Conservation (phyloP, 2,888 invertebrate species). For the Seira musarum region DNA sequence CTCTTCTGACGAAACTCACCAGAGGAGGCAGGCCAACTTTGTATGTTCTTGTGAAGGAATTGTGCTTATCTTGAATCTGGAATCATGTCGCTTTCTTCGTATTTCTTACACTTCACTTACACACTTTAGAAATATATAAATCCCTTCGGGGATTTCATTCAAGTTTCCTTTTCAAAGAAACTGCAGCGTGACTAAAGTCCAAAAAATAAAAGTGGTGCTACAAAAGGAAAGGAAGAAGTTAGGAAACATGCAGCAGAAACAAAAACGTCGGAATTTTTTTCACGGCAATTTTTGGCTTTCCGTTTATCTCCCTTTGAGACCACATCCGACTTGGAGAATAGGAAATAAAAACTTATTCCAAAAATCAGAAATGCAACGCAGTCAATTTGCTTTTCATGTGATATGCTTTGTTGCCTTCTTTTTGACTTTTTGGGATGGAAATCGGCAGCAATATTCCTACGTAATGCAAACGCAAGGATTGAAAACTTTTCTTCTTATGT, state of each 20-base stretch:
- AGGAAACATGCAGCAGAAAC: background rate
- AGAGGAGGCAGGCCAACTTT: conserved; percentile 43
- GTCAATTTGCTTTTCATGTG: too few species aligned
- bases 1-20: conserved; percentile 8
- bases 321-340: background rate
- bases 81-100: conserved; percentile 7
- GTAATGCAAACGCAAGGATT: too few species aligned
- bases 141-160: background rate
- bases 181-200: background rate
- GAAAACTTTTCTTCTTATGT: too few species aligned
- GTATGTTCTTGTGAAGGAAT: conserved; percentile 18
- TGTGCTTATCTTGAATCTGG: conserved; percentile 38
- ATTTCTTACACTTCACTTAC: background rate
- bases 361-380: background rate
- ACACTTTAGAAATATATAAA: background rate
- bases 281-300: background rate
- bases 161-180: too few species aligned
- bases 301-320: background rate
- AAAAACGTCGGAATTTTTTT: background rate
- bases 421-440: too few species aligned
- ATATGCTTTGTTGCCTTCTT: too few species aligned
- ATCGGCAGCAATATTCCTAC: too few species aligned
- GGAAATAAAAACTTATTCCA: background rate
- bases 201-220: background rate
- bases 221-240: background rate